Conservation (phyloP, 23 tunicate genomes). For the Diplosoma virens region DNA sequence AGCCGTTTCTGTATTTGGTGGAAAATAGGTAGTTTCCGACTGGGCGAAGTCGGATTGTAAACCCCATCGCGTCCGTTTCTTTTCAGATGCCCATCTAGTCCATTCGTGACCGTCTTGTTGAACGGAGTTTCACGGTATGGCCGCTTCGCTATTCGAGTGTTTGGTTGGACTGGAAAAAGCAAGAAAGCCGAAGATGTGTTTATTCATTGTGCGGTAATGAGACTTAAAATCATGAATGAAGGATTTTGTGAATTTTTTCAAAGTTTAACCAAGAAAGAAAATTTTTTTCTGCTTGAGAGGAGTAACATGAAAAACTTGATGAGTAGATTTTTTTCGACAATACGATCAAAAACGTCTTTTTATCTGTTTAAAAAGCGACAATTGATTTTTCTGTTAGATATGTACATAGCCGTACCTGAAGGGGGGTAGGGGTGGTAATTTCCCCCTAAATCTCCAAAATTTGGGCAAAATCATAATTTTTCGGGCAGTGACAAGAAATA, state of each 20-base stretch:
- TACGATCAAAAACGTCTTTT: no score
- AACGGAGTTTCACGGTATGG: slow-evolving; percentile 70
- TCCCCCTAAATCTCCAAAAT: no score
- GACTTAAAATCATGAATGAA: no score
- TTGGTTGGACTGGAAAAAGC: slow-evolving; percentile 65
- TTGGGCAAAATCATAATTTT: no score
- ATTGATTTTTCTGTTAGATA: no score
- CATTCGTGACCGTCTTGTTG: slow-evolving; percentile 54
- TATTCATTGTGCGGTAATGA: slow-evolving; percentile 70
- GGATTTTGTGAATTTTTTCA: neutral
- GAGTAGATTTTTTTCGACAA: neutral
- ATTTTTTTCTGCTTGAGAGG: neutral
- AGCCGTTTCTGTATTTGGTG: slow-evolving; percentile 35
- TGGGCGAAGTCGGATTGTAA: neutral
- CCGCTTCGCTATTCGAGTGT: slow-evolving; percentile 50
- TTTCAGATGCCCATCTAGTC: slow-evolving; percentile 60
- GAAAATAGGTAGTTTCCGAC: slow-evolving; percentile 46
- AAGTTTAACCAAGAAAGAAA: neutral
- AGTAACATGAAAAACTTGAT: neutral
- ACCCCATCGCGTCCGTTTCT: no score
- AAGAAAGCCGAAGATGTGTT: slow-evolving; percentile 28
- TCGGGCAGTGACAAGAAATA: no score
- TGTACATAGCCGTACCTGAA: no score
- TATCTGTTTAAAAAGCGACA: no score
- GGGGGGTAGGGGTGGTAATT: no score